phyloP scores from a whole-genome alignment of 2,797 vertebrate genomes.

The Pitangus sulphuratus region DNA sequence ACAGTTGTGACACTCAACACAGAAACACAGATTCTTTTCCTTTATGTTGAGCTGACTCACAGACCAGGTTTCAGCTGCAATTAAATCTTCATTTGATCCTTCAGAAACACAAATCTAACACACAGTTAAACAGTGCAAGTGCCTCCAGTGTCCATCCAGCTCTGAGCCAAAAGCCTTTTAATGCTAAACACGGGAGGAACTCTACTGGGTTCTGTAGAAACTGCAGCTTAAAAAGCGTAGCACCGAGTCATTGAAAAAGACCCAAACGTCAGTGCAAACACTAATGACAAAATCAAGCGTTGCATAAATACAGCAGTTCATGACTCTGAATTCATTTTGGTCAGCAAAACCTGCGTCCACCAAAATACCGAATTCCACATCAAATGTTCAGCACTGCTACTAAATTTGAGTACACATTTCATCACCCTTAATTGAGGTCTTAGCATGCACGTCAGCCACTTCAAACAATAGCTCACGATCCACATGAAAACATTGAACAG shows the following conservation, averaged over 20 bases:
- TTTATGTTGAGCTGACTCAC: not conserved
- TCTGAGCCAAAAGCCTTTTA: not conserved
- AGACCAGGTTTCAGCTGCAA: not conserved
- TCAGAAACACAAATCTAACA: not conserved
- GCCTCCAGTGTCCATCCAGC: not conserved
- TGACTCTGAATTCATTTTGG: not conserved
- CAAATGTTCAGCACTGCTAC: not conserved
- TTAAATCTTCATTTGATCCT: not conserved
- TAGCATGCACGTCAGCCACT: not conserved
- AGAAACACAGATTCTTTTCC: not conserved
- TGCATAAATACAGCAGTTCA: not conserved
- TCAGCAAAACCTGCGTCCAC: not conserved
- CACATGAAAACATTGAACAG: not conserved
- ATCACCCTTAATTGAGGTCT: not conserved
- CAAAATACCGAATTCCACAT: not conserved
- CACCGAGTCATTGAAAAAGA: not conserved
- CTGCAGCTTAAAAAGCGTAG: not conserved
- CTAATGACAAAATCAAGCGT: not conserved
- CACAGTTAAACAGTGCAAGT: not conserved
- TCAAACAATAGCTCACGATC: not conserved
- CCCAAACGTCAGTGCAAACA: not conserved
- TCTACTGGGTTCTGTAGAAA: not conserved
- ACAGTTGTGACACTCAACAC: not conserved
- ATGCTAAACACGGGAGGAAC: not conserved
- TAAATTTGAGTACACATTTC: not conserved